Conservation (phyloP, 1,140 invertebrate genomes). For the Trichonephila clavipes region DNA sequence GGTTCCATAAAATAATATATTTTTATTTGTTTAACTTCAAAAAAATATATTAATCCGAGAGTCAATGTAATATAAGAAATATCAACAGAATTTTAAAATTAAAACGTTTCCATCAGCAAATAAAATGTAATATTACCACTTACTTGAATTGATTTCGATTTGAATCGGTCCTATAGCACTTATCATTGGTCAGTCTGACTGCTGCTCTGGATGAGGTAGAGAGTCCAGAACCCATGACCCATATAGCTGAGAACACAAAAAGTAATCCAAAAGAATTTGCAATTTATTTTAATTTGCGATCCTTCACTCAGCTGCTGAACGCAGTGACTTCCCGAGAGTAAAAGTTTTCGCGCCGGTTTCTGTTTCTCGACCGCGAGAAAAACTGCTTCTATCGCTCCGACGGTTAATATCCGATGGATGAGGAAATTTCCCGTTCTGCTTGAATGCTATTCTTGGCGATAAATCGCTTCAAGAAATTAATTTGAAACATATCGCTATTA, state of each 20-base stretch:
- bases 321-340: neutral
- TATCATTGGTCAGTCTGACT: conserved; percentile 60
- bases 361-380: neutral
- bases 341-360: neutral
- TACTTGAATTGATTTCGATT: conserved; percentile 72
- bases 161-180: conserved; percentile 63
- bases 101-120: neutral
- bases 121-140: neutral
- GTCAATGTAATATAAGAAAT: neutral
- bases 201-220: conserved; percentile 47
- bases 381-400: conserved; percentile 33
- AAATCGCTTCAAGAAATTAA: neutral
- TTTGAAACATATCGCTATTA: no score
- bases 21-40: neutral
- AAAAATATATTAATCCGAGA: no score
- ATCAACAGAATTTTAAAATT: neutral
- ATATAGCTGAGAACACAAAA: neutral
- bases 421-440: conserved; percentile 35
- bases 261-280: neutral
- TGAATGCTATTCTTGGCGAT: conserved; percentile 41
- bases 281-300: neutral
- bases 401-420: conserved; percentile 42
- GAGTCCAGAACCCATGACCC: conserved; percentile 63
- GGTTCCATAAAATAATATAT: neutral
- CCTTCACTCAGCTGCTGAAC: neutral